These are phyloP conservation scores for Semibalanus balanoides DNA, from an alignment of 1,140 invertebrate species.

Conservation along the genomic window DNA sequence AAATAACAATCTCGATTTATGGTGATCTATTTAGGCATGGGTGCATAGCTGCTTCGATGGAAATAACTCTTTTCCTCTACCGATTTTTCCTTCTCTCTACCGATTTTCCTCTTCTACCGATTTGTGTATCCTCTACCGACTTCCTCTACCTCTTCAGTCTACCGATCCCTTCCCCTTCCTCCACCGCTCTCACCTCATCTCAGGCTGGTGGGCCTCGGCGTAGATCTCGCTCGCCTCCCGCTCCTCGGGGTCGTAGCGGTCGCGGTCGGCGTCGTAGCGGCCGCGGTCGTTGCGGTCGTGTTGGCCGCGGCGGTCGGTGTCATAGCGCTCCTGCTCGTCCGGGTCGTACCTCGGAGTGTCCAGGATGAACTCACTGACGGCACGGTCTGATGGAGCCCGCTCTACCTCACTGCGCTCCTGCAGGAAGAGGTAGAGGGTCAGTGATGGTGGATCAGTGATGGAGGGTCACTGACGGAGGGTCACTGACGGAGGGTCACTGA, in stretches of 20 bases:
- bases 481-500: too few species aligned
- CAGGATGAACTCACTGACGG: constrained; percentile 18
- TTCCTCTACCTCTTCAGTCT: too few species aligned
- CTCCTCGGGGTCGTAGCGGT: background rate
- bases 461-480: too few species aligned
- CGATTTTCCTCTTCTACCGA: too few species aligned
- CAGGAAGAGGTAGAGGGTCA: too few species aligned
- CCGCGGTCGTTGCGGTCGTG: background rate
- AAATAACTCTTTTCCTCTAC: too few species aligned
- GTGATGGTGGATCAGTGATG: too few species aligned
- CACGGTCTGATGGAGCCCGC: constrained; percentile 17
- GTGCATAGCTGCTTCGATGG: too few species aligned
- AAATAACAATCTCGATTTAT: too few species aligned
- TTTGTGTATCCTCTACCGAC: too few species aligned
- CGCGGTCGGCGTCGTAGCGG: background rate
- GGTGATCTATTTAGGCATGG: too few species aligned
- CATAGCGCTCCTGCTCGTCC: background rate
- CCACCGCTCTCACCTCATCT: background rate
- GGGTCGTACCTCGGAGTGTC: background rate
- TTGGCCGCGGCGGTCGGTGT: background rate
- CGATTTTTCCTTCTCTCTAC: too few species aligned
- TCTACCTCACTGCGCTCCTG: constrained; percentile 5
- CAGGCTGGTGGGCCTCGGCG: background rate
- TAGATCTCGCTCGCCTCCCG: background rate
- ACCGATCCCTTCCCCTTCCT: background rate